Base-by-base conservation (phyloP, 2,888 invertebrate species). In the Eugnorisma glareosa region DNA sequence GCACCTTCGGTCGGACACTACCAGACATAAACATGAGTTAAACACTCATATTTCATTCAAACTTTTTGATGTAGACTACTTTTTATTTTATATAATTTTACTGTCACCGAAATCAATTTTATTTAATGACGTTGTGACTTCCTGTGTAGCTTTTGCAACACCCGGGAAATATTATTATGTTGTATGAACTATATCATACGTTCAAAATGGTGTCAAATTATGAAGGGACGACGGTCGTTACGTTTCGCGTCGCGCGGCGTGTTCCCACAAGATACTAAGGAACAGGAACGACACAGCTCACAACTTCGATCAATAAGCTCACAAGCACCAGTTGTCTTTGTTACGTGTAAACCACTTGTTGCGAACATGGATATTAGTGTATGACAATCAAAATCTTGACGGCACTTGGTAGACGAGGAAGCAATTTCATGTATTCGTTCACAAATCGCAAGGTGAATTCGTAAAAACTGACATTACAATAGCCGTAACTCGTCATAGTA, bases 341-440 rank as follows among this genome's bases (percentile, higher is more conserved):
- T 54, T 18, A 61, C 57, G 24, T 57, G 67, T 66, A 54, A 70
- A 54, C 61, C 31, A 28, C 59, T 37, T 13, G 31, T 64, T 59
- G 45, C 35, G 35, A 48, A 73, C n/a, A 73, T 45, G 75, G 64
- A 51, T 78, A 59, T 67, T 81, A 68, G 31, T 57, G 45, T 68
- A 63, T 73, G 82, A 73, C 85, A 83, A 79, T 88, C 81, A 83
- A 81, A 83, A 87, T 82, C 63, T 83, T 67, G 59, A 18, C 43
- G 79, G 88, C 89, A 89, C 90, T 89, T 88, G 66, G 67, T 59
- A 40, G 79, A 88, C 84, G 80, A 90, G 91, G 91, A 91, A 90
- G 78, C 78, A 67, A 82, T 81, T 86, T 77, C 35, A 66, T 69
- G 73, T 80, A 75, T 77, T 81, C 78, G 81, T 83, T 77, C 64